phyloP scores from a whole-genome alignment of 2,113 vertebrate species.

The Crotalus helleri region DNA sequence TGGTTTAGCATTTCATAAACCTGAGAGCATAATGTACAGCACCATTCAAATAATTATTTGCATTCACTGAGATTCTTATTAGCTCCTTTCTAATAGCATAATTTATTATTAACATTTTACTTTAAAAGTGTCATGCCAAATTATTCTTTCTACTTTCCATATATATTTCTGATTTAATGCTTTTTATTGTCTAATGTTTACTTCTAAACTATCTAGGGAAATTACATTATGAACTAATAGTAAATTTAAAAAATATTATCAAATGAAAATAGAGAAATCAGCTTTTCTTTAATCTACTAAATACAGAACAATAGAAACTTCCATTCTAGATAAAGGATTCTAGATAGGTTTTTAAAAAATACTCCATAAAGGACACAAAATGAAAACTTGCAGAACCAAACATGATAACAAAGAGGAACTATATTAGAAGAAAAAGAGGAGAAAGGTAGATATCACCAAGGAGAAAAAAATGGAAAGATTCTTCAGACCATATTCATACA shows the following conservation, averaged over 20 bases:
- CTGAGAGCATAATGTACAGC: no score
- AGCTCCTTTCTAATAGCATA: not conserved
- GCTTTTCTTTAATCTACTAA: not conserved
- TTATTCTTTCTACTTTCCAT: not conserved
- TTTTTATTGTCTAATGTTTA: no score
- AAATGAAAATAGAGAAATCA: no score
- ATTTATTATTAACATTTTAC: not conserved
- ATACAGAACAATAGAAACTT: not conserved
- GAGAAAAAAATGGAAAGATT: conserved; percentile 12
- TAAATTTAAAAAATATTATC: no score
- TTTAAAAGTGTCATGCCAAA: not conserved
- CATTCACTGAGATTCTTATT: not conserved
- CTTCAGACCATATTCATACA: not conserved
- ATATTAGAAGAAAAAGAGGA: not conserved
- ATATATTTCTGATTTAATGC: not conserved
- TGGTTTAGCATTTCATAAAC: no score
- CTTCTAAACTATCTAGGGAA: no score
- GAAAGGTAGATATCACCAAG: not conserved
- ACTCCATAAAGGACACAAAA: not conserved
- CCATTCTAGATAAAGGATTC: not conserved
- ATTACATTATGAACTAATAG: no score
- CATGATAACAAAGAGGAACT: not conserved
- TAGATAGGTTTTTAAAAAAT: not conserved
- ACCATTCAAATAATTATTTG: no score
- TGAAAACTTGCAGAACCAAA: not conserved